phyloP scores from a whole-genome alignment of 2,113 vertebrate genomes.

The Cyprinodon variegatus region DNA sequence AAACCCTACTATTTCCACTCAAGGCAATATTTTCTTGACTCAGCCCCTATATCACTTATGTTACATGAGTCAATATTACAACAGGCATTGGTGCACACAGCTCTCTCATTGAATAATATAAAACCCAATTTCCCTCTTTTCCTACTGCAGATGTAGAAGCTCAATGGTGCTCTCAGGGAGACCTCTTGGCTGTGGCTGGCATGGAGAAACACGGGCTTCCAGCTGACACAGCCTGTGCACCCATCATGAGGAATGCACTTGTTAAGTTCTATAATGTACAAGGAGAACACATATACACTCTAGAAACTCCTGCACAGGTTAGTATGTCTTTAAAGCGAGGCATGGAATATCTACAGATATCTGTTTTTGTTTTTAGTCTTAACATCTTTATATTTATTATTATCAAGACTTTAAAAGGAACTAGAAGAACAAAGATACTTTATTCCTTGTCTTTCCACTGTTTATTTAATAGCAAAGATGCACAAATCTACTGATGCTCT shows the following conservation, averaged over 20 bases:
- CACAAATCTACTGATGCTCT: no score
- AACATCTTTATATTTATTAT: no score
- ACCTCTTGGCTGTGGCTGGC: conserved; percentile 95
- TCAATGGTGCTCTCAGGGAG: conserved; percentile 98
- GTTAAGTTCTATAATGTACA: conserved; percentile 98
- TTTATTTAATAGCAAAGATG: no score
- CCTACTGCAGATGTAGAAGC: conserved; percentile 87
- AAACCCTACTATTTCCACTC: not conserved
- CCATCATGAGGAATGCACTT: conserved; percentile 88
- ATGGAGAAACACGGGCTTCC: conserved; percentile 90
- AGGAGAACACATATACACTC: conserved; percentile 96
- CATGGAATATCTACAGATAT: not conserved
- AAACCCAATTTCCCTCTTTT: conserved; percentile 16
- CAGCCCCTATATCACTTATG: no score
- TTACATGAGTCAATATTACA: not conserved
- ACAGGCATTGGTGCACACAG: not conserved
- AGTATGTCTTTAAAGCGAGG: not conserved
- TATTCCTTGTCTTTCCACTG: no score
- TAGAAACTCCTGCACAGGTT: conserved; percentile 97
- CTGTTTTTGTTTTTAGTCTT: not conserved
- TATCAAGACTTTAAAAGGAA: no score
- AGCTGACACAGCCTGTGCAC: conserved; percentile 82
- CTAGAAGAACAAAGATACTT: no score
- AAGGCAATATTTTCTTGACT: not conserved
- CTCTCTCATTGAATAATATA: not conserved